Percentiles rank a stretch among this genome's conserved stretches.
phyloP scores from a whole-genome alignment of 2,113 vertebrate species.

The Nyctereutes procyonoides region DNA sequence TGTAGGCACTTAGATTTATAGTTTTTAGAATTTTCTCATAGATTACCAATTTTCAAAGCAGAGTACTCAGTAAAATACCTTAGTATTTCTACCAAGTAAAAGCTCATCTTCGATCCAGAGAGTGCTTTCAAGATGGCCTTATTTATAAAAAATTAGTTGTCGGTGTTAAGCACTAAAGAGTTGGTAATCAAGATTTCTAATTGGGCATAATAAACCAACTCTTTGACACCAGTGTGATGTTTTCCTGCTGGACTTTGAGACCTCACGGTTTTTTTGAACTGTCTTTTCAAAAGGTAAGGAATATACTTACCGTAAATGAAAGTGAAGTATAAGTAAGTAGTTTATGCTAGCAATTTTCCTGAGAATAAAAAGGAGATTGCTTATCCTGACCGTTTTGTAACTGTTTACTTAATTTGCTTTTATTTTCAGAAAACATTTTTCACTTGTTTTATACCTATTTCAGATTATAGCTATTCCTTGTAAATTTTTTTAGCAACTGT shows the following conservation, averaged over 20 bases:
- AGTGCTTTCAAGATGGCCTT: background rate
- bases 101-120: background rate
- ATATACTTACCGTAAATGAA: background rate
- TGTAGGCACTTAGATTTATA: background rate
- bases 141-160: conserved; percentile 24
- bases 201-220: background rate
- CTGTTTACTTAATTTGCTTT: background rate
- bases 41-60: background rate
- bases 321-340: background rate
- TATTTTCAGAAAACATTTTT: background rate
- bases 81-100: background rate
- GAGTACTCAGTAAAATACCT: background rate
- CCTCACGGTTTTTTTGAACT: background rate
- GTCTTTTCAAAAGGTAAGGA: conserved; percentile 5
- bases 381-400: background rate
- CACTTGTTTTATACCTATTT: background rate
- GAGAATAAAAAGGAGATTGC: background rate
- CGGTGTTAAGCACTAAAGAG: background rate
- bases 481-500: background rate
- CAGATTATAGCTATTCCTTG: background rate
- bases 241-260: background rate
- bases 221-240: background rate
- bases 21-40: background rate
- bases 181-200: background rate
- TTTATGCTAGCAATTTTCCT: background rate